Percentiles rank a stretch among this genome's conserved stretches.
Conservation (phyloP, 2,113 vertebrate species). For the Trogon melanurus region DNA sequence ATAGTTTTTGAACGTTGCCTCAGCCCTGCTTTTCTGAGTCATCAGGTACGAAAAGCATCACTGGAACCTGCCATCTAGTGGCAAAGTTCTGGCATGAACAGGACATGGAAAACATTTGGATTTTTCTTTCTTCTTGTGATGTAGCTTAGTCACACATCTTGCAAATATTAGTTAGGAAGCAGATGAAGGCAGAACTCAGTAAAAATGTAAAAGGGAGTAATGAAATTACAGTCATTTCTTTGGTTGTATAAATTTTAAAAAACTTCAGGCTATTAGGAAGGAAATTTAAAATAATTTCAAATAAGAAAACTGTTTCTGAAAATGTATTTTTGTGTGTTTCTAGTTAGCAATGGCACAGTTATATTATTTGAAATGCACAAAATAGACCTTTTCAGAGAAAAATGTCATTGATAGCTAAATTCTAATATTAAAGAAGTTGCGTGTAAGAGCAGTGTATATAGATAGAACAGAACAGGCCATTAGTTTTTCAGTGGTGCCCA, state of each 20-base stretch:
- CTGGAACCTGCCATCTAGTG: constrained; percentile 65
- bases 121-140: not conserved
- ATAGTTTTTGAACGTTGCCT: not conserved
- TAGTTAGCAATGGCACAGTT: not conserved
- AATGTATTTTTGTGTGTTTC: not conserved
- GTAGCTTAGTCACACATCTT: not conserved
- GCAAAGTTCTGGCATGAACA: not conserved
- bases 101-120: not conserved
- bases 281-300: not conserved
- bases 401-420: not conserved
- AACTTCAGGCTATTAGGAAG: not conserved
- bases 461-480: not conserved
- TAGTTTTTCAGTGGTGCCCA: not conserved
- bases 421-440: not conserved
- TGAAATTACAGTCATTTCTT: not conserved
- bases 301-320: not conserved
- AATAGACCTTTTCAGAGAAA: not conserved
- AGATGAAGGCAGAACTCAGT: not conserved
- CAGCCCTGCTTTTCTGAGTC: not conserved
- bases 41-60: not conserved
- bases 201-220: not conserved
- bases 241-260: not conserved
- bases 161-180: not conserved
- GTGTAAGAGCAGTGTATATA: not conserved
- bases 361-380: not conserved